Conservation (phyloP, 37 sponge, comb jelly and placozoan genomes). For the Cladorhizidae sp. region DNA sequence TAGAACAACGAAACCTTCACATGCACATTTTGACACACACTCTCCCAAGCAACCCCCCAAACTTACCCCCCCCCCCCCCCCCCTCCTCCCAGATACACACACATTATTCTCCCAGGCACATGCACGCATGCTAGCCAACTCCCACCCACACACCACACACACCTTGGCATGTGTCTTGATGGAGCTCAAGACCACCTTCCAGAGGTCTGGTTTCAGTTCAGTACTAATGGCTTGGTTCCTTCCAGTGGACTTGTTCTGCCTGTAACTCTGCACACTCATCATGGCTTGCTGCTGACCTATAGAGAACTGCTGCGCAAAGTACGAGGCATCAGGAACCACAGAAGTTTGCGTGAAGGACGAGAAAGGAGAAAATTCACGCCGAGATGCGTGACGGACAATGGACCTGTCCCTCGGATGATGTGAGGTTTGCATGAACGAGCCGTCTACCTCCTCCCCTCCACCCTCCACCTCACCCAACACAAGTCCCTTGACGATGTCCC, state of each 20-base stretch:
- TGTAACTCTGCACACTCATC: background rate
- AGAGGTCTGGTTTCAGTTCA: constrained; percentile 59
- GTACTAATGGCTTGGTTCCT: constrained; percentile 20
- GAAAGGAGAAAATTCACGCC: background rate
- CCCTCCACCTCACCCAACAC: background rate
- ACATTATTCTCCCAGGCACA: too few relatives aligned
- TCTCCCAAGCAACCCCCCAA: too few relatives aligned
- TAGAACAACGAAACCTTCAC: too few relatives aligned
- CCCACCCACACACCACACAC: background rate
- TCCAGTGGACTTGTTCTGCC: constrained; percentile 17
- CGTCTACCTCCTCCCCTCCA: background rate
- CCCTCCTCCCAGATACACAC: too few relatives aligned
- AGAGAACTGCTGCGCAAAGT: too few relatives aligned
- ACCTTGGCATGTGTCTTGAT: background rate
- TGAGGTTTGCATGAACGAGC: background rate
- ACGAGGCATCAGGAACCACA: too few relatives aligned
- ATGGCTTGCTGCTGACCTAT: background rate
- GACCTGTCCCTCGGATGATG: constrained; percentile 10
- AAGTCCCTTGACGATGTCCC: constrained; percentile 37
- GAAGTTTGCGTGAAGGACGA: background rate
- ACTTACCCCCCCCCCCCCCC: too few relatives aligned
- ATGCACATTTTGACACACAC: too few relatives aligned
- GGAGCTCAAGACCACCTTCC: constrained; percentile 40
- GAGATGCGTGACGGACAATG: background rate
- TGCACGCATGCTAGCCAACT: too few relatives aligned